Conservation (phyloP, 2,113 vertebrate genomes). For the Dipodomys stephensi region DNA sequence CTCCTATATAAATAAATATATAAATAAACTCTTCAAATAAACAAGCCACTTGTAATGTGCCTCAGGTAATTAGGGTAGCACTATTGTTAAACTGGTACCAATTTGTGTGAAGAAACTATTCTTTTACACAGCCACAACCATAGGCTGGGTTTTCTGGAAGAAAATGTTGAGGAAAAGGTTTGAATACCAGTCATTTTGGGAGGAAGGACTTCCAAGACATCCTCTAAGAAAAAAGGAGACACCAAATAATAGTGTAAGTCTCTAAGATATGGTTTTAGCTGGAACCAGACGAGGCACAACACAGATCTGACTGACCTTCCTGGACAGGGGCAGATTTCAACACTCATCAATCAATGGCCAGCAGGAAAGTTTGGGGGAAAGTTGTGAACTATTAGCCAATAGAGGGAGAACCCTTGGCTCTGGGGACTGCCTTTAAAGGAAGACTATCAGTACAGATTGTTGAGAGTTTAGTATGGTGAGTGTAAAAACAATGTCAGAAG, state of each 20-base stretch:
- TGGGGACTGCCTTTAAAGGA: not conserved
- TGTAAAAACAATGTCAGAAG: not conserved
- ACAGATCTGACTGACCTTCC: not conserved
- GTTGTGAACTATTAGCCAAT: not conserved
- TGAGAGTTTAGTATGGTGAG: not conserved
- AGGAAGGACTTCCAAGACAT: not conserved
- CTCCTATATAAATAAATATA: not conserved
- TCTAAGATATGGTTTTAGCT: not conserved
- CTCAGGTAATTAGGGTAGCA: not conserved
- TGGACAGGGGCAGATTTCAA: not conserved
- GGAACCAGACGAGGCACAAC: not conserved
- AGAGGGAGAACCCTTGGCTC: not conserved
- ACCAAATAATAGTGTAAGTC: not conserved
- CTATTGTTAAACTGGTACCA: not conserved
- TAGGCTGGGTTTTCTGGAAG: not conserved
- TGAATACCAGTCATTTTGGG: not conserved
- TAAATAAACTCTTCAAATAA: slow-evolving; percentile 23
- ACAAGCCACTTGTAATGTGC: not conserved
- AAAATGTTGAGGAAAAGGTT: not conserved
- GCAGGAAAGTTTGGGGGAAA: accelerated
- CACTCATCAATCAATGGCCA: not conserved
- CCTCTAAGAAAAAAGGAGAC: not conserved
- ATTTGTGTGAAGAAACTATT: not conserved
- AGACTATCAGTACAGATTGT: not conserved
- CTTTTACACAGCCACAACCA: not conserved